Base-by-base conservation (phyloP, 2,888 invertebrate species). In the Perizoma flavofasciatum region DNA sequence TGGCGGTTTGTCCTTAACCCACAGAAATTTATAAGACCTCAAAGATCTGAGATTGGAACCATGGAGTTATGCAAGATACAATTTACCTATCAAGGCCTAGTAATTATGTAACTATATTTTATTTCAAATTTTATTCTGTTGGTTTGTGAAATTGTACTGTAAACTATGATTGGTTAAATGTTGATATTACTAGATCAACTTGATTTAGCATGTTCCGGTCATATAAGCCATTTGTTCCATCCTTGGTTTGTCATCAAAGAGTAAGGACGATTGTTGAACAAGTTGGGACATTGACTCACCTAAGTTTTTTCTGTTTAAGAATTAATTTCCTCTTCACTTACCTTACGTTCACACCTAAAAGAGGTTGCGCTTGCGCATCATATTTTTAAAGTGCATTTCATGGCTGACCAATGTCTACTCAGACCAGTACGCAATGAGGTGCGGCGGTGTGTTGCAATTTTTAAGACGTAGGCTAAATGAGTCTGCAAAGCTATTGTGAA, bases 331-430 rank as follows among this genome's bases (percentile, higher is more conserved):
- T 22, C 22, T 22, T 22, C 1, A 22, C 22, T 22, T 22, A 22
- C 22, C 22, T 22, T 3, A 22, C 22, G 22, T 22, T 22, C 22
- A 22, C 22, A 22, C 22, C 22, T 22, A 2, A 22, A 22, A 22
- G 1, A 22, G 22, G 22, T 22, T 22, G 22, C 22, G 22, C 22
- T 22, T 57, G 60, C 54, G 48, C 62, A 51, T 67, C 40, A 34
- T 59, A 61, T 71, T 69, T 67, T 63, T 61, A 70, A 69, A 74
- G 67, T 65, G 65, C 62, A 70, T 75, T 75, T 75, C 72, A 76
- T 71, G 75, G 72, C 72, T 74, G 71, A 69, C 69, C 67, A 69
- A 48, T 44, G 50, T 22, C 33, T 54, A 61, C 58, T 68, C 48
- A 37, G 44, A 10, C 50, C 37, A 5, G 65, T 71, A 72, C 74